Evolutionary conservation across 92 coral and sea anemone species (phyloP).

Genomic region (Phymanthus crucifer): DNA sequence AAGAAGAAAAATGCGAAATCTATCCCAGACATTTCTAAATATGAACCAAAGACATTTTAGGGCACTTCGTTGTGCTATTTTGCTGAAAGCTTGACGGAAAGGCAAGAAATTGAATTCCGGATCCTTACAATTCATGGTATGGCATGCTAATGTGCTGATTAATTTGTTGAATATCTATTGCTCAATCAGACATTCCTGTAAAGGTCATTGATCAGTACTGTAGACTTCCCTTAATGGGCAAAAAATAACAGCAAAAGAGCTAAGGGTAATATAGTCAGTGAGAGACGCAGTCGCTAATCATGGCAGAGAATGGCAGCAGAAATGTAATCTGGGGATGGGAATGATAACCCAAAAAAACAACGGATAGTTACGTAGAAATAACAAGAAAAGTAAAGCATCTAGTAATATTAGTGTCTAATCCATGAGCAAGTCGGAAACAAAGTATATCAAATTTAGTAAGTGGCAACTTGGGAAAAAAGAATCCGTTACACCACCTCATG

Average conservation of each 20-base stretch:
- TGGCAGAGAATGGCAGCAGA: not conserved
- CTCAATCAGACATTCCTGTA: conserved; percentile 9
- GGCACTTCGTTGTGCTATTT: not conserved
- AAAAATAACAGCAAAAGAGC: not conserved
- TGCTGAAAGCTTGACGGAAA: not conserved
- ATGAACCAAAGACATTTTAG: not conserved
- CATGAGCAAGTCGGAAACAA: too few species aligned
- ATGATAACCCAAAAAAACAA: too few species aligned
- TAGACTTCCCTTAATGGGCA: conserved; percentile 8
- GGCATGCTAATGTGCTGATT: not conserved
- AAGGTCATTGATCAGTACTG: not conserved
- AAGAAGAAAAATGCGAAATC: not conserved
- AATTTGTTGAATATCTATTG: not conserved
- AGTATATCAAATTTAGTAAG: too few species aligned
- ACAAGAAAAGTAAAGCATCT: not conserved
- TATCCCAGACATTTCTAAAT: not conserved
- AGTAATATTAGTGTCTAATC: too few species aligned
- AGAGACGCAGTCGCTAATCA: not conserved
- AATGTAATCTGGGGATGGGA: too few species aligned
- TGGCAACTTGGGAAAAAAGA: too few species aligned
- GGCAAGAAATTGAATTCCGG: not conserved
- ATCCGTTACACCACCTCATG: too few species aligned
- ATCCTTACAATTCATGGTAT: not conserved
- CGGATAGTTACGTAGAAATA: not conserved
- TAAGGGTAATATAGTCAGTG: not conserved